Conservation (phyloP, 2,113 vertebrate species). For the Poeciliopsis turrubarensis region DNA sequence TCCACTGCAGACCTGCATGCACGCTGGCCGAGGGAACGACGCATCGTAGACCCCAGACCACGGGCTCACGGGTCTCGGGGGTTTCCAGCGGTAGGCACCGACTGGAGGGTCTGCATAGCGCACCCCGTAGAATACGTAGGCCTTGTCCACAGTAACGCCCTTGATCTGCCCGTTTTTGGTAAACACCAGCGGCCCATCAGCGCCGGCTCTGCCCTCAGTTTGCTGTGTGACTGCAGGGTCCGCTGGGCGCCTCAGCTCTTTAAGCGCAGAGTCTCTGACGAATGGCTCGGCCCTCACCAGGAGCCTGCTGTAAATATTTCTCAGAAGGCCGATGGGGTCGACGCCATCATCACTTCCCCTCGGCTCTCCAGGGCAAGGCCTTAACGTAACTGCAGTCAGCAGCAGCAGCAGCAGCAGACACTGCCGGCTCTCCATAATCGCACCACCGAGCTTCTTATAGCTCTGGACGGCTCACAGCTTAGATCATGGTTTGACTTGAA, state of each 20-base stretch:
- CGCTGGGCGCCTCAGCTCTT: conserved; percentile 23
- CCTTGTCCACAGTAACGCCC: conserved; percentile 63
- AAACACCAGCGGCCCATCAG: conserved; percentile 59
- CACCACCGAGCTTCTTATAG: conserved; percentile 9
- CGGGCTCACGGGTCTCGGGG: conserved; percentile 67
- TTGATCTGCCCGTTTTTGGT: conserved; percentile 69
- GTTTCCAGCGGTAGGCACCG: conserved; percentile 77
- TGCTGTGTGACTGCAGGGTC: conserved; percentile 14
- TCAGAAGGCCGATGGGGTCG: conserved; percentile 59
- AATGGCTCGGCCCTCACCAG: conserved; percentile 43
- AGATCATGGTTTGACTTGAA: conserved; percentile 36
- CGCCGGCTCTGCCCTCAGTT: conserved; percentile 8
- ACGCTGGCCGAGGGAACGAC: conserved; percentile 73
- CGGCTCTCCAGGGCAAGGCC: conserved; percentile 24
- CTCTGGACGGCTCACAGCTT: conserved; percentile 19
- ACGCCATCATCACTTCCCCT: conserved; percentile 45
- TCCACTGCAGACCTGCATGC: conserved; percentile 74
- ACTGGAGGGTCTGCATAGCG: conserved; percentile 78
- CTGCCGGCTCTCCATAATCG: conserved; percentile 62
- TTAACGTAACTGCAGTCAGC: conserved; percentile 47
- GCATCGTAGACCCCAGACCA: conserved; percentile 75
- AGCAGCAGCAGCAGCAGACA: conserved; percentile 41
- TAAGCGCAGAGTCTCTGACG: conserved; percentile 29
- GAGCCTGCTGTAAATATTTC: conserved; percentile 47
- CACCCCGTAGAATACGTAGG: conserved; percentile 79